Evolutionary conservation across 2,888 invertebrate genomes (phyloP).

Genomic region (Hemicrepidius hirtus): DNA sequence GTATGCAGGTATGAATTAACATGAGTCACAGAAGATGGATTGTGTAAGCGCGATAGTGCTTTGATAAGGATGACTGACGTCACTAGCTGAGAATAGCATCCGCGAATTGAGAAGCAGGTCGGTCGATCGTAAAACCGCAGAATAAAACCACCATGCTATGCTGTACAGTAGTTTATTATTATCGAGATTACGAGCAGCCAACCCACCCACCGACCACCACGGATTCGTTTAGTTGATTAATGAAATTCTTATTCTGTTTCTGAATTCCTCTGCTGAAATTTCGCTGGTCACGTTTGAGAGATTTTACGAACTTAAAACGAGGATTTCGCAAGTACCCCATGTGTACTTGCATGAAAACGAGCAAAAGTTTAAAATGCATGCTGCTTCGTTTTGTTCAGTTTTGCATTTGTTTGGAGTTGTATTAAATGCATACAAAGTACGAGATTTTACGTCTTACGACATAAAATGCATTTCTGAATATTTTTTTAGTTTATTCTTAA

Average conservation of each 20-base stretch:
- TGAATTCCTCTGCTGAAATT: not conserved
- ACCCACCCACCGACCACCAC: slow-evolving; percentile 1
- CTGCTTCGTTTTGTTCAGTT: not conserved
- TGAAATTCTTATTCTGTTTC: slow-evolving; percentile 2
- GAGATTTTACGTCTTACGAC: not conserved
- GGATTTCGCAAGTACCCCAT: not conserved
- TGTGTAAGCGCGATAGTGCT: slow-evolving; percentile 5
- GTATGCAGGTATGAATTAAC: slow-evolving; percentile 28
- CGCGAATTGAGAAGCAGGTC: slow-evolving; percentile 11
- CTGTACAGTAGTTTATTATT: slow-evolving; percentile 14
- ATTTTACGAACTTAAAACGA: not conserved
- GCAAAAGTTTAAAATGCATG: slow-evolving; percentile 1
- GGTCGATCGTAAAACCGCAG: slow-evolving; percentile 17
- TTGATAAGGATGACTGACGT: slow-evolving; percentile 22
- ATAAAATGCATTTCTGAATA: not conserved
- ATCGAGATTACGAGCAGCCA: not conserved
- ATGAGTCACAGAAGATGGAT: slow-evolving; percentile 23
- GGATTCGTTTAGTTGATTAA: not conserved
- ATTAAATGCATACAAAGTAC: slow-evolving; percentile 14
- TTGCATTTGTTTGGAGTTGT: not conserved
- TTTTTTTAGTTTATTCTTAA: not conserved
- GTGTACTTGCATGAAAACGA: not conserved
- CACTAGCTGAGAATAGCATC: slow-evolving; percentile 18
- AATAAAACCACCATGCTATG: slow-evolving; percentile 6
- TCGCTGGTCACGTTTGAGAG: not conserved